These are phyloP conservation scores for Hylyphantes graminicola DNA, from an alignment of 1,140 invertebrate species.

Conservation along the genomic window DNA sequence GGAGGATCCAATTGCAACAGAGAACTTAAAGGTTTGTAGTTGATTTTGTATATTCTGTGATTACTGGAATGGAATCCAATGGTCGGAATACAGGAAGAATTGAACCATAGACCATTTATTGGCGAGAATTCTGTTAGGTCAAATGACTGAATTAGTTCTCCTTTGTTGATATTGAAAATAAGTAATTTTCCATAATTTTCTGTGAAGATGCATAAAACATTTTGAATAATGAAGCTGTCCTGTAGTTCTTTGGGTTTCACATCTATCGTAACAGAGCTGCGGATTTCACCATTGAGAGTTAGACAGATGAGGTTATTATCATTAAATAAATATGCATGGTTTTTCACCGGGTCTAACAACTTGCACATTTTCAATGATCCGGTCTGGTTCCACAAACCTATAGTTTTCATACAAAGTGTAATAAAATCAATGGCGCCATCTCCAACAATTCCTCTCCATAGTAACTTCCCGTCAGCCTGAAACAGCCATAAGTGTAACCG, in stretches of 20 bases:
- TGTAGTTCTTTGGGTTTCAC: neutral
- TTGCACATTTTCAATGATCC: slow-evolving; percentile 40
- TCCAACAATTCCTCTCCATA: slow-evolving; percentile 43
- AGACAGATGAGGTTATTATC: slow-evolving; percentile 22
- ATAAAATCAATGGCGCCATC: slow-evolving; percentile 48
- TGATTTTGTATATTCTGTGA: slow-evolving; percentile 33
- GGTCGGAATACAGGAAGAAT: slow-evolving; percentile 45
- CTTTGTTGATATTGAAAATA: slow-evolving; percentile 23
- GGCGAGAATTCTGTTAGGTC: slow-evolving; percentile 7
- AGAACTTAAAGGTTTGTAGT: slow-evolving; percentile 23
- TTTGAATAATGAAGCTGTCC: slow-evolving; percentile 46
- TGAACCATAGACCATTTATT: slow-evolving; percentile 32
- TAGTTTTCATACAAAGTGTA: slow-evolving; percentile 40
- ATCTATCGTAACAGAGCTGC: slow-evolving; percentile 12
- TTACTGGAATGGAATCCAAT: slow-evolving; percentile 40
- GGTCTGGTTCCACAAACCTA: slow-evolving; percentile 33
- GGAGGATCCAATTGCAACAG: slow-evolving; percentile 21
- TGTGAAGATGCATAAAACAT: slow-evolving; percentile 24
- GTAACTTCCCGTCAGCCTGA: slow-evolving; percentile 43
- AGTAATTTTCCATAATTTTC: slow-evolving; percentile 6
- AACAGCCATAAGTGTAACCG: slow-evolving; percentile 48
- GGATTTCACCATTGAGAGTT: slow-evolving; percentile 46
- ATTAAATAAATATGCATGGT: slow-evolving; percentile 46
- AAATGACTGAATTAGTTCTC: slow-evolving; percentile 15
- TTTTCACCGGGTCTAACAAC: slow-evolving; percentile 35